phyloP scores from a whole-genome alignment of 2,113 vertebrate genomes.

The Sisor rabdophorus region DNA sequence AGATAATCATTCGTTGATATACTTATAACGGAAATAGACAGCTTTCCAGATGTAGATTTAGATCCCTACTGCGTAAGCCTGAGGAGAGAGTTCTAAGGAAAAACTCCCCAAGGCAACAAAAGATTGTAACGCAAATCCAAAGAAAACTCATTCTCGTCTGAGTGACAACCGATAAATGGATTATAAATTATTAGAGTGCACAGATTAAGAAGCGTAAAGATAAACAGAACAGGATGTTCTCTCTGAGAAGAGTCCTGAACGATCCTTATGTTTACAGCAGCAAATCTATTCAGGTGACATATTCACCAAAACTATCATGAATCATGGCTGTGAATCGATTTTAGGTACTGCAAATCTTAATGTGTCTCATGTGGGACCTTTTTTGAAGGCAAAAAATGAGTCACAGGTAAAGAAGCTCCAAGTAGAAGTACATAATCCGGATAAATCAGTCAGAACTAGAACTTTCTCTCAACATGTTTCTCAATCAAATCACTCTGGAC shows the following conservation, averaged over 20 bases:
- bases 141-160: neutral
- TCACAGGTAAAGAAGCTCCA: neutral
- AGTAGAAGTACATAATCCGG: conserved; percentile 1
- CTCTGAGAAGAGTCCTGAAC: neutral
- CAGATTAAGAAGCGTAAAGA: neutral
- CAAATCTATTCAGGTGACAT: conserved; percentile 1
- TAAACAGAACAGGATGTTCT: neutral
- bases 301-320: neutral
- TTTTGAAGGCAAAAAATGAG: conserved; percentile 1
- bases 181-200: neutral
- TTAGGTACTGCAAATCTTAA: neutral
- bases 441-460: conserved; percentile 1
- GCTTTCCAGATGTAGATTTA: neutral
- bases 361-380: neutral
- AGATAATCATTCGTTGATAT: neutral
- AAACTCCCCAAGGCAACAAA: neutral
- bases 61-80: neutral
- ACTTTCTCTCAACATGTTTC: neutral
- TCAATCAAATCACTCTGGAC: too few relatives aligned
- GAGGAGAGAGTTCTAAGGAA: neutral
- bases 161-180: too few relatives aligned
- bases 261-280: neutral
- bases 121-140: neutral
- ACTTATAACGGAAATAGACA: neutral
- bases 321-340: conserved; percentile 7